Conservation (phyloP, 2,888 invertebrate genomes). For the Cryptus viduatorius region DNA sequence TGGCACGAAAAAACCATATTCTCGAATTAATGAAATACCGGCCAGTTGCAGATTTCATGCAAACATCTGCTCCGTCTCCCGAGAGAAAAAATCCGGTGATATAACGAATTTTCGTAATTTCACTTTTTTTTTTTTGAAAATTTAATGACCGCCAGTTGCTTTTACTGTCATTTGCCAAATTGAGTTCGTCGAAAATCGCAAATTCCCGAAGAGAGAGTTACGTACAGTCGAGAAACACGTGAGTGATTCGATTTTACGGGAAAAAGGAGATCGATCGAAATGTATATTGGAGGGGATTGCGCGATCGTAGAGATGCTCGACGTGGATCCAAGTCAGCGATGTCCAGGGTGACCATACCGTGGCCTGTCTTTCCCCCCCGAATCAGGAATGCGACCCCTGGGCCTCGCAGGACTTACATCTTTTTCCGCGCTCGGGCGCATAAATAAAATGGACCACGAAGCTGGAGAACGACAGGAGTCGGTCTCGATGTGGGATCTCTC, state of each 20-base stretch:
- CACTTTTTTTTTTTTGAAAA: background rate
- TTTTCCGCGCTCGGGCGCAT: conserved; percentile 84
- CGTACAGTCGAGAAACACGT: too few species aligned
- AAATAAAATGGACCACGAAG: conserved; percentile 80
- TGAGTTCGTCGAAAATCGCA: too few species aligned
- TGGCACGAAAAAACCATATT: conserved; percentile 50
- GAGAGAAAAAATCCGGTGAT: background rate
- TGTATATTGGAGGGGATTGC: conserved; percentile 15
- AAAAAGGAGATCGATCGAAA: background rate
- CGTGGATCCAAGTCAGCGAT: conserved; percentile 6
- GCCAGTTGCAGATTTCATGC: conserved; percentile 20
- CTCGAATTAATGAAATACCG: conserved; percentile 1
- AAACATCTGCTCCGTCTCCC: background rate
- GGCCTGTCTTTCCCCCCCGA: conserved; percentile 20
- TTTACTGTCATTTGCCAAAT: too few species aligned
- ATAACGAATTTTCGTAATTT: background rate
- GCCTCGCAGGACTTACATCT: conserved; percentile 82
- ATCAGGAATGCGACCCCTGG: conserved; percentile 79
- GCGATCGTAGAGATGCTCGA: conserved; percentile 27
- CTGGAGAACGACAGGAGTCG: conserved; percentile 42
- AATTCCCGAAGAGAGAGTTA: too few species aligned
- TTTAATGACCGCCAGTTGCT: background rate
- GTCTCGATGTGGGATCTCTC: conserved; percentile 31
- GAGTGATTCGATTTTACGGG: too few species aligned
- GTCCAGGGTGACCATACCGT: conserved; percentile 4